Base-by-base conservation (phyloP, 1,140 invertebrate species). In the Drosophila quadrilineata region DNA sequence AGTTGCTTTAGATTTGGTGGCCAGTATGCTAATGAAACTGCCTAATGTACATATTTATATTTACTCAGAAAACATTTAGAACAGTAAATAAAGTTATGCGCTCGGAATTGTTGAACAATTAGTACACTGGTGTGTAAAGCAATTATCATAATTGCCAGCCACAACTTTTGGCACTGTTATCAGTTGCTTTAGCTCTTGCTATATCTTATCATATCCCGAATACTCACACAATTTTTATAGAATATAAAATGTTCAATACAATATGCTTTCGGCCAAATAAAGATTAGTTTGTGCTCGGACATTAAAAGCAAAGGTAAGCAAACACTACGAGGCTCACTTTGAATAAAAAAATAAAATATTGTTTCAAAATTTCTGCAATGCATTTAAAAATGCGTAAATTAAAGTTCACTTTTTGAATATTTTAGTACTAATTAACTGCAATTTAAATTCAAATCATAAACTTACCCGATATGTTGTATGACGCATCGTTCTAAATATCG, bases 221-320 rank as follows among this genome's bases (percentile, higher is more conserved):
- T 54, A 41, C 14, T 19, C 12, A 14, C 19, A 9, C 14, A 24
- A 35, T 36, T 24, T 0, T 22, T 17, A 2, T 22, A 22, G 1
- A 17, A 46, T 29, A 22, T 9, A 54, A 54, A 54, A 29, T 31
- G 21, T 14, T 31, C 36, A 54, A 52, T 40, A 17, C 3, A 24
- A 2, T 6, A 5, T 3, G 33, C n/a, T 28, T 14, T 8, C n/a
- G 21, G 38, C 26, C 1, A 40, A 31, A 41, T 31, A 9, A 8
- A 12, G 14, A 6, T 31, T 41, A 54, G 50, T 43, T 0, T 31
- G 10, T 17, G 8, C 6, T 53, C 6, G 9, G 5, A 38, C 31
- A n/a, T 36, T n/a, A n/a, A n/a, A n/a, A n/a, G n/a, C n/a, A n/a
- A n/a, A n/a, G n/a, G n/a, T n/a, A n/a, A n/a, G n/a, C n/a, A n/a